Percentiles rank a stretch among this genome's conserved stretches.
phyloP scores from a whole-genome alignment of 2,113 vertebrate species.

The Himantopus leucocephalus region DNA sequence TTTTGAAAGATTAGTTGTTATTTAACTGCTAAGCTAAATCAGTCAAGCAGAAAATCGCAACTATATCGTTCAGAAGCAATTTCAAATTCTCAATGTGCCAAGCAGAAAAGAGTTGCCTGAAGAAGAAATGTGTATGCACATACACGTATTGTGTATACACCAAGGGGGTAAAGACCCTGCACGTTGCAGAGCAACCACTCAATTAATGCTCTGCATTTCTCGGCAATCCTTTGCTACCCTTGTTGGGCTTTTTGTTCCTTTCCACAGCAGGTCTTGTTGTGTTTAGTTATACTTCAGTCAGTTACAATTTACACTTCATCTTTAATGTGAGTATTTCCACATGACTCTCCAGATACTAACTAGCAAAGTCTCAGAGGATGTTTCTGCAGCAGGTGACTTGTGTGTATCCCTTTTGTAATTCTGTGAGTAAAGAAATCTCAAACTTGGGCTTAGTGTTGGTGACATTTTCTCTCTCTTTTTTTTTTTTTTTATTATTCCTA shows the following conservation, averaged over 20 bases:
- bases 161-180: background rate
- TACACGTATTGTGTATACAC: background rate
- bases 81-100: slow-evolving; percentile 7
- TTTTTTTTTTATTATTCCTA: background rate
- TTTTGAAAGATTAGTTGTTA: slow-evolving; percentile 68
- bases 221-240: background rate
- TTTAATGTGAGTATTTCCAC: background rate
- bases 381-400: background rate
- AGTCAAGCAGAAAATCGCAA: slow-evolving; percentile 56
- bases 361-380: background rate
- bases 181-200: background rate
- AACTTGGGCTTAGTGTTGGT: background rate
- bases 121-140: background rate
- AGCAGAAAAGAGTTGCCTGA: slow-evolving; percentile 19
- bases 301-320: background rate
- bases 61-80: background rate
- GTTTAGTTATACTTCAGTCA: background rate
- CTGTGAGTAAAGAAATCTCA: background rate
- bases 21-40: slow-evolving; percentile 67
- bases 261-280: background rate
- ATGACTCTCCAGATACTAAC: background rate
- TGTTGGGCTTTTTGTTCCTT: background rate
- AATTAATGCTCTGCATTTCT: background rate
- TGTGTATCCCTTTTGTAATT: background rate
- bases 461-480: background rate